Conservation (phyloP, 2,797 vertebrate genomes). For the Brachyrhaphis roseni region DNA sequence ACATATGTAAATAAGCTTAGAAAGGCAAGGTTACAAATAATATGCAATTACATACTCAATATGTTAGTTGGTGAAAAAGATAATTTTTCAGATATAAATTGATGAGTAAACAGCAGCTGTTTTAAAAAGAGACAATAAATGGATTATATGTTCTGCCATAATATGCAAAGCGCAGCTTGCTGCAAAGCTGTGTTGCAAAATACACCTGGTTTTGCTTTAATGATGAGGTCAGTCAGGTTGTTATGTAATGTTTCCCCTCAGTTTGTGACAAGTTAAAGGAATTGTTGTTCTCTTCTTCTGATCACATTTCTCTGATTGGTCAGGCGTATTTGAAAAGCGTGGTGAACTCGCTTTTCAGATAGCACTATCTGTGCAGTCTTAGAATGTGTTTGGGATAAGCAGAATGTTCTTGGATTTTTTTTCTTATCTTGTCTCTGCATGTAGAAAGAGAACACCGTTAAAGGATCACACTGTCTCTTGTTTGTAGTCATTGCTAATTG, state of each 20-base stretch:
- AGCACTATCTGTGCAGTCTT: background rate
- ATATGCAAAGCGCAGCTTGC: background rate
- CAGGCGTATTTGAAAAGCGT: slow-evolving; percentile 2
- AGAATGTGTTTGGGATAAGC: background rate
- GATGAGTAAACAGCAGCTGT: background rate
- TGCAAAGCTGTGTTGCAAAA: background rate
- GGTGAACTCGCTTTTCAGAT: background rate
- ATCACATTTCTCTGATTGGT: slow-evolving; percentile 11
- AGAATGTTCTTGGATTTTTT: slow-evolving; percentile 6
- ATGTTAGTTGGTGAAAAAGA: too few relatives aligned
- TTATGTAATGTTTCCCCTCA: background rate
- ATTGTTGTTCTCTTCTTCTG: background rate
- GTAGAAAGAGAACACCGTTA: background rate
- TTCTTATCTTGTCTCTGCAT: slow-evolving; percentile 5
- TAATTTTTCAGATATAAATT: background rate
- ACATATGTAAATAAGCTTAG: background rate
- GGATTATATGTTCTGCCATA: background rate
- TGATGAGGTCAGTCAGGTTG: background rate
- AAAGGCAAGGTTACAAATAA: background rate
- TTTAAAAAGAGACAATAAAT: background rate
- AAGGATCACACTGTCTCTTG: background rate
- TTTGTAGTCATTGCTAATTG: background rate
- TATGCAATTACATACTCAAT: background rate
- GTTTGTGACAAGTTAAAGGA: background rate
- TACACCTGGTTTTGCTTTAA: background rate